Evolutionary conservation across 2,888 invertebrate species (phyloP), one percentile per base, ranked within the genome.

Genomic region (Drosophila nigricruria): DNA sequence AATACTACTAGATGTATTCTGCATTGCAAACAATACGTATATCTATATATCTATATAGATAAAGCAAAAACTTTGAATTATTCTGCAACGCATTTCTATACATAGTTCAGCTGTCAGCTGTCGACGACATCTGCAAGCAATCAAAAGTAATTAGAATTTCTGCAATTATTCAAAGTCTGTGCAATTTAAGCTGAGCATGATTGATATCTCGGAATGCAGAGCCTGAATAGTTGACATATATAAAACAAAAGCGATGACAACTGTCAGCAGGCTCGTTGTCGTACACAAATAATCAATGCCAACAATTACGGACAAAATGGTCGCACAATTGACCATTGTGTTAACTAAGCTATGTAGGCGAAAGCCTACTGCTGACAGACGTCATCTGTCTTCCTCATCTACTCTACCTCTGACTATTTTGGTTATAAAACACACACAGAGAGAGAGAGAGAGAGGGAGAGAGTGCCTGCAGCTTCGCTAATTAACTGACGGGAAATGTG

Each of bases 401-500:
- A 1, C 2, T n/a, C 25, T 23, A 14, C 12, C 20, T 20, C 53
- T 16, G 20, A 34, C n/a, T 25, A 27, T 34, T 47, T 42, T 18
- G 30, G 18, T 8, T 49, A 49, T 16, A 16, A 23, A 18, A 47
- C 54, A 23, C 6, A 16, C 8, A 9, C 5, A 47, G 5, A 1
- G n/a, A 9, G 25, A 16, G 45, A 23, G 34, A 27, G 63, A 12
- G 16, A 25, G 9, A 8, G 16, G 9, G 16, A 9, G 25, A 0
- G 16, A 10, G n/a, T 2, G 47, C 6, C 40, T 30, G 20, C 57
- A 42, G 58, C 62, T 49, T 23, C 47, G 76, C 77, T 86, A 86
- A 86, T 86, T 89, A 86, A 84, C 88, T 74, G 73, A 71, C 61
- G 73, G 86, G 88, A 86, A 86, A 84, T 82, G 88, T 89, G 86